Conservation (phyloP, 2,888 invertebrate species). For the Proisotoma minuta region DNA sequence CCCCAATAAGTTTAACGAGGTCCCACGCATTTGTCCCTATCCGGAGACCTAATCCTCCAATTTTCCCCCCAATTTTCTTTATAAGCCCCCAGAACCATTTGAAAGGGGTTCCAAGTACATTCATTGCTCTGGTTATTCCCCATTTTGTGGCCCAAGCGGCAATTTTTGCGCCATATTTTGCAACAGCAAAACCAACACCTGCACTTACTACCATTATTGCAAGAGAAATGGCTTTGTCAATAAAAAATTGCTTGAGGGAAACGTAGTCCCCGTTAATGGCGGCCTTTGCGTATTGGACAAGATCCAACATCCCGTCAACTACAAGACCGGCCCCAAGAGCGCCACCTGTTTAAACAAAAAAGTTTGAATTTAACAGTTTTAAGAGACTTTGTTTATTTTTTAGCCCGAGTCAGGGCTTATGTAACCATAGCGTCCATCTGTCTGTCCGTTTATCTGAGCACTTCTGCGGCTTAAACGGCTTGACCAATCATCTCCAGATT, state of each 20-base stretch:
- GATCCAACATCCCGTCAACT: background rate
- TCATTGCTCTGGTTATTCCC: background rate
- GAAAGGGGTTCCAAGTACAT: background rate
- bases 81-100: background rate
- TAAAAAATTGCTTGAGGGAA: background rate
- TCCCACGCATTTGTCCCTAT: background rate
- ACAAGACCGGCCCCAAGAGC: background rate
- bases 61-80: background rate
- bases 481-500: too few relatives aligned
- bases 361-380: too few relatives aligned
- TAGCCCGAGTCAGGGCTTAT: too few relatives aligned
- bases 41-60: background rate
- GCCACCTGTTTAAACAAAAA: background rate
- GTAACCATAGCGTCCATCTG: too few relatives aligned
- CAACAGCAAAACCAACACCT: background rate
- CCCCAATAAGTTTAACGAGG: too few relatives aligned
- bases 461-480: too few relatives aligned
- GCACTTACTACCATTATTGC: background rate
- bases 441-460: too few relatives aligned
- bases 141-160: background rate
- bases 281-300: background rate
- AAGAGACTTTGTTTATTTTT: too few relatives aligned
- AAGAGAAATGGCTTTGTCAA: background rate
- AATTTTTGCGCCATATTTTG: background rate
- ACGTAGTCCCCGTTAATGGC: slow-evolving; percentile 5